Conservation (phyloP, 2,113 vertebrate genomes). For the Anas platyrhynchos region DNA sequence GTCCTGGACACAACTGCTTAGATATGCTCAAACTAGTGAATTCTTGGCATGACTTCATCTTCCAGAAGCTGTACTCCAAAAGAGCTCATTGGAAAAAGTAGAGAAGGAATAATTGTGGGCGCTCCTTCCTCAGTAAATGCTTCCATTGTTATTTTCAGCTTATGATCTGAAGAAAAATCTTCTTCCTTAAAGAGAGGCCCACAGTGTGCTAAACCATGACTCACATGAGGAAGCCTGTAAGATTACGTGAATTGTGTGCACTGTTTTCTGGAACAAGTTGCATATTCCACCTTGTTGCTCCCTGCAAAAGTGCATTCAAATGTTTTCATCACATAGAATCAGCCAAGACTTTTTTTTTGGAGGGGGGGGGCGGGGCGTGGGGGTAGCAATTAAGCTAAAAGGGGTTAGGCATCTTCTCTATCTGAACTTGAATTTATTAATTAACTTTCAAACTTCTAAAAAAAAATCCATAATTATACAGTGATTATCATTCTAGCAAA, state of each 20-base stretch:
- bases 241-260: neutral
- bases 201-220: neutral
- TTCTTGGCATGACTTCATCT: neutral
- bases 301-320: neutral
- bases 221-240: neutral
- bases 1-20: neutral
- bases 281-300: neutral
- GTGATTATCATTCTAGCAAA: neutral
- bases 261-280: neutral
- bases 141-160: neutral
- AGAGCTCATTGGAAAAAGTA: neutral
- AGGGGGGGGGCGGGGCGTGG: no score
- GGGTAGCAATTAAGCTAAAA: neutral
- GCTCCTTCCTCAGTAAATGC: neutral
- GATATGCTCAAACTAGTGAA: neutral
- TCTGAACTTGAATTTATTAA: conserved; percentile 17
- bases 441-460: conserved; percentile 16
- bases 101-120: neutral
- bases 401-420: neutral
- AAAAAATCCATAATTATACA: neutral
- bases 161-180: neutral
- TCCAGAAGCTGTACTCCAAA: neutral
- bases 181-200: neutral
- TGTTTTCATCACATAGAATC: neutral
- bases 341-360: neutral